Base-by-base conservation (phyloP, 2,113 vertebrate species). In the Phainopepla nitens region DNA sequence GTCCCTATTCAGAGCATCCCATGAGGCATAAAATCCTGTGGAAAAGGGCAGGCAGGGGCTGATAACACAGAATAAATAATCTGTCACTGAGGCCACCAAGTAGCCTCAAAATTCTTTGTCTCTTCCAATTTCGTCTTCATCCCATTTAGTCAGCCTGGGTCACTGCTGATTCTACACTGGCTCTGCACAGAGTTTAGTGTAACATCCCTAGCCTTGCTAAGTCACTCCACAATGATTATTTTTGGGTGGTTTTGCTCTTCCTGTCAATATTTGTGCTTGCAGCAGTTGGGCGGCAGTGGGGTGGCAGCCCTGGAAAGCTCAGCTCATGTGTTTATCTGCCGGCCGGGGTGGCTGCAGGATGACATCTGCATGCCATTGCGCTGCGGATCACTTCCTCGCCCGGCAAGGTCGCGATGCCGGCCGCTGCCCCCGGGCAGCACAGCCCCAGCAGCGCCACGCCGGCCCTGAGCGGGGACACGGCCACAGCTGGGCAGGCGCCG, bases 191-290 rank as follows among this genome's bases (percentile, higher is more conserved):
- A 53, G 39, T 47, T 68, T 15, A 35, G n/a, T 4, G 13, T 64
- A 57, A 70, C 3, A 3, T 39, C 66, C 31, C 68, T 15, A 56
- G 44, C 77, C 76, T 75, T 45, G 25, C 60, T 36, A 51, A 75
- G 44, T 62, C 7, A 3, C 56, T 81, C 86, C 25, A 41, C 23
- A 69, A 56, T 41, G 78, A 83, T 93, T 86, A 66, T 58, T 86
- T 96, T 39, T 10, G 82, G 71, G 44, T 79, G 80, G 18, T 13
- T 96, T 92, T 81, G 64, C 73, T 87, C 88, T 95, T 97, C 96
- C 94, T 94, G 96, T 95, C 96, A 94, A 93, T 94, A 87, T 96
- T 94, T 96, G 90, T 64, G 80, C 90, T 54, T 83, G 92, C 72
- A 57, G 94, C 75, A 21, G 82, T 83, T 27, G 79, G 71, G 82